Conservation (phyloP, 2,113 vertebrate genomes). For the Lophochroa leadbeateri region DNA sequence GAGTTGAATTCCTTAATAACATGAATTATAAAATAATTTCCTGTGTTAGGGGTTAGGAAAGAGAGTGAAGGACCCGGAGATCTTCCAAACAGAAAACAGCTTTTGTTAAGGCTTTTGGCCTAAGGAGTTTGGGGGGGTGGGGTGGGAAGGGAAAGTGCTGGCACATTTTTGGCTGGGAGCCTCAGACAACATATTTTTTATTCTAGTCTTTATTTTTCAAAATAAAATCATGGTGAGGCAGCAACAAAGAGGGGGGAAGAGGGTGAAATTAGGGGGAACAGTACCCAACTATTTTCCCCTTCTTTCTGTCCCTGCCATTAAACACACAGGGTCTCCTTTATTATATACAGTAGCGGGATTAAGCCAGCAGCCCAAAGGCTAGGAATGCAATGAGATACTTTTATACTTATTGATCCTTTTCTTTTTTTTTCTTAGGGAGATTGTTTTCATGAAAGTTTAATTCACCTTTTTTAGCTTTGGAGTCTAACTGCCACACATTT, state of each 20-base stretch:
- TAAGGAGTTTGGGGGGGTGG: background rate
- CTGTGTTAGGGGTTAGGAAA: constrained; percentile 56
- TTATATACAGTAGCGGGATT: constrained; percentile 56
- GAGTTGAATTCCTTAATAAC: constrained; percentile 27
- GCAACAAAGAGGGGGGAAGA: constrained; percentile 31
- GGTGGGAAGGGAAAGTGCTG: constrained; percentile 31
- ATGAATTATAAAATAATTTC: constrained; percentile 63
- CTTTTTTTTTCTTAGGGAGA: constrained; percentile 31
- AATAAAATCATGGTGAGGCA: constrained; percentile 60
- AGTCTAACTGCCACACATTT: constrained; percentile 79
- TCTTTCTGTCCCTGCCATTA: background rate
- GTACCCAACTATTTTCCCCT: constrained; percentile 13
- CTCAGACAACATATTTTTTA: constrained; percentile 69
- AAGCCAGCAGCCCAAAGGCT: constrained; percentile 34
- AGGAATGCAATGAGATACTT: constrained; percentile 68
- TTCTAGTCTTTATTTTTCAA: constrained; percentile 67
- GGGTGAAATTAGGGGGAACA: constrained; percentile 14
- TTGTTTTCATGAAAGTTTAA: constrained; percentile 80
- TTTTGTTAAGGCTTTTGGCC: constrained; percentile 67
- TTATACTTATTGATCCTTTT: constrained; percentile 72
- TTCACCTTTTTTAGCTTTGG: constrained; percentile 75
- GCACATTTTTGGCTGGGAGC: constrained; percentile 59
- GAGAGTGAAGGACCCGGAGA: background rate
- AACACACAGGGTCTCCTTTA: constrained; percentile 38
- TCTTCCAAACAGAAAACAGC: constrained; percentile 66